These are phyloP conservation scores for Periplaneta americana DNA, from an alignment of 1,140 invertebrate species.

Conservation along the genomic window DNA sequence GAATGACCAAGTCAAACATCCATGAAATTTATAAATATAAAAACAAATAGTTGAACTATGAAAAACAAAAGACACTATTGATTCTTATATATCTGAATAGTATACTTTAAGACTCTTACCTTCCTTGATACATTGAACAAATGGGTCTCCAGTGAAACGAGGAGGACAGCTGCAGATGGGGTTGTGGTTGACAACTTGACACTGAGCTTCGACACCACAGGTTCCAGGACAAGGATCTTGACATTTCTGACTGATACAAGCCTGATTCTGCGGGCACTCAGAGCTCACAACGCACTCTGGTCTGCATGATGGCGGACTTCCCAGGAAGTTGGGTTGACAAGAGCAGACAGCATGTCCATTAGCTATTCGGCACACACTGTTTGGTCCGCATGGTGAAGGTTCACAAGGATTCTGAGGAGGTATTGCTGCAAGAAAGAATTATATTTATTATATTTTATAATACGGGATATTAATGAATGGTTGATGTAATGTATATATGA, in stretches of 20 bases:
- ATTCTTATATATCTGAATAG: no score
- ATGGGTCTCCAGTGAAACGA: slow-evolving; percentile 74
- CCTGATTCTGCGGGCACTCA: slow-evolving; percentile 63
- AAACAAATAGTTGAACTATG: no score
- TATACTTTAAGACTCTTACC: slow-evolving; percentile 46
- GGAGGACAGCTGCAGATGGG: slow-evolving; percentile 77
- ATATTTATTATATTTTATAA: no score
- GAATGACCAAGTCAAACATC: no score
- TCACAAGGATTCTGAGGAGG: slow-evolving; percentile 61
- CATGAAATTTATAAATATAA: no score
- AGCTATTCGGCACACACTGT: slow-evolving; percentile 66
- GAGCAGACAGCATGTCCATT: slow-evolving; percentile 71
- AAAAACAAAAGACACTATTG: no score
- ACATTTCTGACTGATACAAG: slow-evolving; percentile 77
- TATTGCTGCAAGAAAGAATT: not conserved
- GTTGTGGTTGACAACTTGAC: slow-evolving; percentile 76
- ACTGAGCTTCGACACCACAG: slow-evolving; percentile 72
- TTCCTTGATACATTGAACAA: slow-evolving; percentile 63
- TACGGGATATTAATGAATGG: no score
- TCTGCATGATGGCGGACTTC: slow-evolving; percentile 67
- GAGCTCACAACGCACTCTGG: slow-evolving; percentile 75
- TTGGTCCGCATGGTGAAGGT: slow-evolving; percentile 73
- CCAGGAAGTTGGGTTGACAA: slow-evolving; percentile 67
- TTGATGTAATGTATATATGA: no score
- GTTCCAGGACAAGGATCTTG: slow-evolving; percentile 72